Percentiles rank a stretch among this genome's conserved stretches.
These are phyloP conservation scores for Trypoxylus dichotomus DNA, from an alignment of 1,140 invertebrate genomes.

Conservation along the genomic window DNA sequence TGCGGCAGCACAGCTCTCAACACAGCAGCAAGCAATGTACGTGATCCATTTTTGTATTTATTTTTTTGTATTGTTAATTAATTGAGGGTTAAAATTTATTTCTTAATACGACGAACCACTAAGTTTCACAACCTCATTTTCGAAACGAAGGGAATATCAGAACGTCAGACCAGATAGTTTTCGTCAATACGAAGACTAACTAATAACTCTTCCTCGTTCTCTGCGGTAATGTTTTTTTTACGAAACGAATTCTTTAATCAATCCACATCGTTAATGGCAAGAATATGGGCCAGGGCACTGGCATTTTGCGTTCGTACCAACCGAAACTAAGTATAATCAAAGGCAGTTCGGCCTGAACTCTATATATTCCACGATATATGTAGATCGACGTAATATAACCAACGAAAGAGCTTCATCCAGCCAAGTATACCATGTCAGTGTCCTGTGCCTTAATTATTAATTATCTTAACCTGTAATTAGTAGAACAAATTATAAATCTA, in stretches of 20 bases:
- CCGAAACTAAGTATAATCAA: neutral
- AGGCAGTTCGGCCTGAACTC: slow-evolving; percentile 13
- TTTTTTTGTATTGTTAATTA: slow-evolving; percentile 28
- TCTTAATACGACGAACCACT: no score
- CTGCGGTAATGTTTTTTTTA: no score
- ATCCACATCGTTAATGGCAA: neutral
- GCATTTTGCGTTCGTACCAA: slow-evolving; percentile 59
- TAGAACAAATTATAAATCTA: neutral
- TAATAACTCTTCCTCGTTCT: no score
- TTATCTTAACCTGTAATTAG: slow-evolving; percentile 27
- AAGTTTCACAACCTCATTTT: neutral
- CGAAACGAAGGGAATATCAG: no score
- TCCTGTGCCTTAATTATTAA: slow-evolving; percentile 60
- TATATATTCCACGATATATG: neutral
- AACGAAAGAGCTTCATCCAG: slow-evolving; percentile 29
- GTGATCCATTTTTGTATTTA: slow-evolving; percentile 52
- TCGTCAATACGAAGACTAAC: no score
- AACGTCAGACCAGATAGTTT: no score
- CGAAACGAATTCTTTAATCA: neutral
- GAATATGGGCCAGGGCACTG: slow-evolving; percentile 72
- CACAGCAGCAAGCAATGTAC: slow-evolving; percentile 89
- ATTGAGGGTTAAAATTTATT: neutral
- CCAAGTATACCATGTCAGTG: slow-evolving; percentile 62
- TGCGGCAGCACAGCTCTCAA: slow-evolving; percentile 83
- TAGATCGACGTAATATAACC: neutral